A percentile compares a stretch with the other conserved stretches of the same genome.
phyloP scores from a whole-genome alignment of 2,113 vertebrate genomes.

The Perognathus longimembris region DNA sequence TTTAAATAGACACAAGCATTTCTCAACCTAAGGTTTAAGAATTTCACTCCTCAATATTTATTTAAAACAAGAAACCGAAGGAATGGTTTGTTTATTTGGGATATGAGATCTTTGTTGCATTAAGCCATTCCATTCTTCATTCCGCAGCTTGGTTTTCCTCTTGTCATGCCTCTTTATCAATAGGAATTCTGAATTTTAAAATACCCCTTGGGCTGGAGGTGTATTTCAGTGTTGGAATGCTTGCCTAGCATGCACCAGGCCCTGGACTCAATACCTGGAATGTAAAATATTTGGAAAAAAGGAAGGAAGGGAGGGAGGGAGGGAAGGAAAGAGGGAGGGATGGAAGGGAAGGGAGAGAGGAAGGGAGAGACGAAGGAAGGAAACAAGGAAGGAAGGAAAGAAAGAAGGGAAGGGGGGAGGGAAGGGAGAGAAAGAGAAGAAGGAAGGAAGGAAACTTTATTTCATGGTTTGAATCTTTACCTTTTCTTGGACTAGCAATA shows the following conservation, averaged over 20 bases:
- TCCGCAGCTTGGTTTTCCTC: background rate
- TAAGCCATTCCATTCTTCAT: background rate
- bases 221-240: too few relatives aligned
- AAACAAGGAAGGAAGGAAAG: too few relatives aligned
- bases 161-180: background rate
- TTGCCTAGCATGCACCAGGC: background rate
- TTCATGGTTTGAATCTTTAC: background rate
- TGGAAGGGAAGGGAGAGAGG: too few relatives aligned
- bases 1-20: background rate
- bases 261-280: background rate
- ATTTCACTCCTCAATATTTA: background rate
- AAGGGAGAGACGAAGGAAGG: too few relatives aligned
- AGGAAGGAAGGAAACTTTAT: too few relatives aligned
- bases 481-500: background rate
- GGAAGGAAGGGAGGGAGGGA: too few relatives aligned
- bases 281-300: too few relatives aligned
- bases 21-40: background rate
- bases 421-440: too few relatives aligned
- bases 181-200: background rate
- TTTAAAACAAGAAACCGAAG: background rate
- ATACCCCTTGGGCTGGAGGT: too few relatives aligned
- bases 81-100: background rate
- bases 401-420: too few relatives aligned
- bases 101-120: background rate
- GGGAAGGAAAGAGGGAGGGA: too few relatives aligned